Evolutionary conservation across 2,888 invertebrate genomes (phyloP).

Genomic region (Eristalis intricaria): DNA sequence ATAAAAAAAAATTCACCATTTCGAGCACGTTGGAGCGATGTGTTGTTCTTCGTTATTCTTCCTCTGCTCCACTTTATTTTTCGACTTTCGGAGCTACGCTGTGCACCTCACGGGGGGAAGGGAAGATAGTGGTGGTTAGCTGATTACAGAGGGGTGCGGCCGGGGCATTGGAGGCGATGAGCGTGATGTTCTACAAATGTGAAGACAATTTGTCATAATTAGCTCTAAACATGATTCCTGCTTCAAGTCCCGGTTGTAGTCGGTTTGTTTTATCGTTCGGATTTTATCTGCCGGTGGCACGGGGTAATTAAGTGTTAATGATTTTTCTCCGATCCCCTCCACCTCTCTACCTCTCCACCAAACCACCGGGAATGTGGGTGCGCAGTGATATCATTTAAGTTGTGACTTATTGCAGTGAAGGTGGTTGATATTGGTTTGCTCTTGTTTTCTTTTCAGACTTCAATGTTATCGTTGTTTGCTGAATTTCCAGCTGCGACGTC

Average conservation of each 20-base stretch:
- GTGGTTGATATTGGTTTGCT: neutral
- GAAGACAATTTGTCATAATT: constrained; percentile 44
- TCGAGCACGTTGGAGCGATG: neutral
- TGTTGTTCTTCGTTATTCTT: constrained; percentile 1
- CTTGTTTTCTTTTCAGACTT: neutral
- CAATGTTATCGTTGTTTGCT: constrained; percentile 3
- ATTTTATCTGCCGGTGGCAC: neutral
- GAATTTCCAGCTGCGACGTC: constrained; percentile 1
- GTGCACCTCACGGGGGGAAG: constrained; percentile 11
- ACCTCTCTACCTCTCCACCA: too few species aligned
- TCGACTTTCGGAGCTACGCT: neutral
- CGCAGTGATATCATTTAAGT: constrained; percentile 17
- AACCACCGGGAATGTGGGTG: neutral
- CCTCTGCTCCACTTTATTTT: too few species aligned
- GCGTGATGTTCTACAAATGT: constrained; percentile 28
- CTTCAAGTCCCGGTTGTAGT: constrained; percentile 4
- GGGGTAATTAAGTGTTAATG: constrained; percentile 13
- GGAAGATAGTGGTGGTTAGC: constrained; percentile 19
- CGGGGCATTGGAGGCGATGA: constrained; percentile 23
- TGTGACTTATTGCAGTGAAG: constrained; percentile 14
- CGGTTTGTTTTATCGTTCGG: neutral
- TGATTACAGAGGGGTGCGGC: constrained; percentile 9
- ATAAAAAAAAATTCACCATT: constrained; percentile 19
- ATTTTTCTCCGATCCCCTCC: neutral
- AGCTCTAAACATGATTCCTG: constrained; percentile 10